These are phyloP conservation scores for Mizuhopecten yessoensis DNA, from an alignment of 1,140 invertebrate genomes.

Conservation along the genomic window DNA sequence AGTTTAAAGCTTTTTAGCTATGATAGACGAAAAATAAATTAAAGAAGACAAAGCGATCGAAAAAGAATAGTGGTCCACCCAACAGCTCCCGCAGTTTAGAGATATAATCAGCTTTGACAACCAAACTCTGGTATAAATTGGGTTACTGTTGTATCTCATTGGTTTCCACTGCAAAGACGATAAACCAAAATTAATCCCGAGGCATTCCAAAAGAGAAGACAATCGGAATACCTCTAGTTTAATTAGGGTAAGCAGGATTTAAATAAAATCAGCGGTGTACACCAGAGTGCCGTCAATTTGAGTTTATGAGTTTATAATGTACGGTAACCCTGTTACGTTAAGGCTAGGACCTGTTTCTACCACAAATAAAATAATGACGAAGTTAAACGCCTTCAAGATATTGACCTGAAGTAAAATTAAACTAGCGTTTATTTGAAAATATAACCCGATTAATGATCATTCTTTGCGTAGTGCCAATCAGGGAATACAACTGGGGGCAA, in stretches of 20 bases:
- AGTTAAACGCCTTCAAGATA: neutral
- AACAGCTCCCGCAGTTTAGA: too few relatives aligned
- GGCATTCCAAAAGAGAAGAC: neutral
- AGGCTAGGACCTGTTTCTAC: neutral
- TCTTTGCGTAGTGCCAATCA: neutral
- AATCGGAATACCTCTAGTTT: neutral
- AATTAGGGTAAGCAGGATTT: neutral
- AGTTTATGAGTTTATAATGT: neutral
- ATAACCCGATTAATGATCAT: neutral
- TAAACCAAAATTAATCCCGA: neutral
- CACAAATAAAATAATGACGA: neutral
- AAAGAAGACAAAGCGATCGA: too few relatives aligned
- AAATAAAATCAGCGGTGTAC: neutral
- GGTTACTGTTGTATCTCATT: neutral
- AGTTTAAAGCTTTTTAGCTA: too few relatives aligned
- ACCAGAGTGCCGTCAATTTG: neutral
- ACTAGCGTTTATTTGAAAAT: conserved; percentile 7
- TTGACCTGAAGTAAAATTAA: neutral
- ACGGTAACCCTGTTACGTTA: neutral
- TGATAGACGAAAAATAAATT: too few relatives aligned
- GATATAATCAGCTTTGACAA: neutral
- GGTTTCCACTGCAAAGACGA: neutral
- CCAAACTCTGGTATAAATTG: neutral
- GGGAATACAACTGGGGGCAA: neutral
- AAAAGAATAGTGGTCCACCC: too few relatives aligned